Percentiles rank a stretch among this genome's conserved stretches.
Evolutionary conservation across 2,113 vertebrate species (phyloP).

Genomic region (Micromys minutus): DNA sequence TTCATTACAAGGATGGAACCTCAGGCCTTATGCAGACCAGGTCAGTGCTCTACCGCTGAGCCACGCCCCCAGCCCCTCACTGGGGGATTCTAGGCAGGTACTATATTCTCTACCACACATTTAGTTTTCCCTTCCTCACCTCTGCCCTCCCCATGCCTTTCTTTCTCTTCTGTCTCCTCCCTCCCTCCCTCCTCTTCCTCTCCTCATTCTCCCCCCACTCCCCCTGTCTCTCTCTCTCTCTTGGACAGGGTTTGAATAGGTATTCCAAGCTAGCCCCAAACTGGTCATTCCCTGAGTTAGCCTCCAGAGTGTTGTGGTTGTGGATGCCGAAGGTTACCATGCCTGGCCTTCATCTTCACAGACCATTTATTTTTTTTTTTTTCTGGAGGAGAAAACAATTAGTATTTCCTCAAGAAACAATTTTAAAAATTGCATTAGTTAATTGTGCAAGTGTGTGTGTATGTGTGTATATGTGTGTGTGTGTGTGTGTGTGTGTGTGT

Average conservation of each 20-base stretch:
- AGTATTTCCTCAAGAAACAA: neutral
- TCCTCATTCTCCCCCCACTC: neutral
- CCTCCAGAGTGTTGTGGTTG: neutral
- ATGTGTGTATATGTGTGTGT: neutral
- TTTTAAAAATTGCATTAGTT: neutral
- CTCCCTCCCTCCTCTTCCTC: accelerated
- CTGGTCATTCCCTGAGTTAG: neutral
- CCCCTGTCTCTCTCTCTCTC: neutral
- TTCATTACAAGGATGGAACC: neutral
- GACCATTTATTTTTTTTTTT: neutral
- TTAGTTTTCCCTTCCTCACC: neutral
- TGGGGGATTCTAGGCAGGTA: neutral
- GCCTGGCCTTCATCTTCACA: neutral
- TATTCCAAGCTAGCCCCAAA: neutral
- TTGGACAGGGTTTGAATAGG: neutral
- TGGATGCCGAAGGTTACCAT: neutral
- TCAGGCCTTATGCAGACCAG: neutral
- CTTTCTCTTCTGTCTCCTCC: neutral
- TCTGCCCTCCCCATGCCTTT: neutral
- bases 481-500: neutral
- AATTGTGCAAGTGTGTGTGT: neutral
- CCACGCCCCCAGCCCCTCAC: neutral
- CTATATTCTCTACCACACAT: neutral
- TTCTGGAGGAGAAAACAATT: neutral
- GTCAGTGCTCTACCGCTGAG: neutral